These are phyloP conservation scores for Anarsia innoxiella DNA, from an alignment of 2,888 invertebrate genomes.

Conservation along the genomic window DNA sequence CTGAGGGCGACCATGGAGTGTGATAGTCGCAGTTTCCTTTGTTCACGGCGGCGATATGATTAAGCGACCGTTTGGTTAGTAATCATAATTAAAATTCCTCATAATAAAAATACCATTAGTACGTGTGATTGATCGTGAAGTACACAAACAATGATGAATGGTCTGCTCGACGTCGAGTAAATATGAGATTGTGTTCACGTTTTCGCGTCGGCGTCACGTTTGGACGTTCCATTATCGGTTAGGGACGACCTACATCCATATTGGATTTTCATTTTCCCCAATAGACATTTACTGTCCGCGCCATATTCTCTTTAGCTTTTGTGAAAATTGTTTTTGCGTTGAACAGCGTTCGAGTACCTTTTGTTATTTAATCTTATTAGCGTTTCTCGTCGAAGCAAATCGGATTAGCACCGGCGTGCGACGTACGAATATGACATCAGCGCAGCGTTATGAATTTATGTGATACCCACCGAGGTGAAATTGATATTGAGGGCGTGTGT, in stretches of 20 bases:
- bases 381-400: neutral
- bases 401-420: neutral
- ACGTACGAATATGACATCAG: conserved; percentile 29
- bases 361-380: conserved; percentile 1
- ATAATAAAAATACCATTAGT: conserved; percentile 7
- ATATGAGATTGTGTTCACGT: conserved; percentile 36
- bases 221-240: conserved; percentile 43
- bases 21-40: conserved; percentile 33
- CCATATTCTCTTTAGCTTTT: neutral
- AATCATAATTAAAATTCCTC: conserved; percentile 14
- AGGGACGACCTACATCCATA: conserved; percentile 40
- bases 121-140: conserved; percentile 7
- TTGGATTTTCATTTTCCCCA: conserved; percentile 37
- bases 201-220: conserved; percentile 43
- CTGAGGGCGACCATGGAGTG: conserved; percentile 39
- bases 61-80: conserved; percentile 23
- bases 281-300: conserved; percentile 24
- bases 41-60: conserved; percentile 25
- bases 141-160: conserved; percentile 12
- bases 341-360: neutral
- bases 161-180: conserved; percentile 24
- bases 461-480: conserved; percentile 27
- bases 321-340: conserved; percentile 6
- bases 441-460: conserved; percentile 28
- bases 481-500: conserved; percentile 34